Base-by-base conservation (phyloP, 2,888 invertebrate genomes). In the Microctonus aethiopoides region DNA sequence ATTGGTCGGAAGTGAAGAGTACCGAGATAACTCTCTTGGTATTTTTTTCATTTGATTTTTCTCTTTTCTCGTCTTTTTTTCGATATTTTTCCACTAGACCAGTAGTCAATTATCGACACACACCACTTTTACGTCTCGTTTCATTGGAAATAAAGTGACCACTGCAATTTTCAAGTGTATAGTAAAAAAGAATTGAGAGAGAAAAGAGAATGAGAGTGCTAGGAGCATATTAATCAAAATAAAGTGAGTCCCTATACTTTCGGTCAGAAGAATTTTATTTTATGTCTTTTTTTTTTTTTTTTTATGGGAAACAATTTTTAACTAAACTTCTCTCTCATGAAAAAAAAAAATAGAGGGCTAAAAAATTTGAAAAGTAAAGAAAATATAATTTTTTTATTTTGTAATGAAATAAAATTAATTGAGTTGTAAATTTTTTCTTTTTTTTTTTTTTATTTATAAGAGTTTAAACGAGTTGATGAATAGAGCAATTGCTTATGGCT, bases 51-150 rank as follows among this genome's bases (percentile, higher is more conserved):
- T 63, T 36, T 46, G 9, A 34, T 51, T 63, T 51, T 54, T 54
- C 46, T 46, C 22, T 7, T 24, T 7, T 24, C 20, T 41, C 26
- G 22, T 26, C 46, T 36, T 13, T 11, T 10, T n/a, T n/a, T n/a
- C 54, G 36, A 56, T 54, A 65, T 54, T 65, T 65, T 65, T 26
- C 41, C 41, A n/a, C 20, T 26, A n/a, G 57, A 11, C 46, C 62
- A 46, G 16, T 24, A 39, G 26, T 62, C 62, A 29, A 62, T 62
- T 46, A 62, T 62, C 62, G 39, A 46, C 39, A 61, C 36, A n/a
- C n/a, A 13, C 26, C 32, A 65, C 24, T 65, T 64, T 56, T 24
- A 54, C 64, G 36, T 56, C 24, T 54, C 54, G 54, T 65, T 65
- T 36, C 10, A 63, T 63, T 63, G 32, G n/a, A n/a, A 13, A n/a